A percentile compares a stretch with the other conserved stretches of the same genome.
Conservation (phyloP, 23 tunicate species). For the Halocynthia aurantium region DNA sequence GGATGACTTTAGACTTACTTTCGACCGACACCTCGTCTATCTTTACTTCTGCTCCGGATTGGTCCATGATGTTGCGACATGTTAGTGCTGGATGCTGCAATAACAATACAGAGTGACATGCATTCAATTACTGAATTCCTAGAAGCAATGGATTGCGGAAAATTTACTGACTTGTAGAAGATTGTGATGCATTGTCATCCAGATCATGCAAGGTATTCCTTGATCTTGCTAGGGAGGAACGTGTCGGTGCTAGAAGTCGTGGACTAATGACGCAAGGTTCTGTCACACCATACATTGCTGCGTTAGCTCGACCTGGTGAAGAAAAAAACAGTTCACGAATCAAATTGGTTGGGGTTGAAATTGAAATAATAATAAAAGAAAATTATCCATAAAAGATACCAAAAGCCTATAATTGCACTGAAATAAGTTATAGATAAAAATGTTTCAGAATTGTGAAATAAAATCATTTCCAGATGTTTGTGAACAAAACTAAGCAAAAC, state of each 20-base stretch:
- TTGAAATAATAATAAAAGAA: too few relatives aligned
- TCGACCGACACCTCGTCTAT: constrained; percentile 3
- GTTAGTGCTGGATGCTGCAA: too few relatives aligned
- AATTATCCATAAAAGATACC: too few relatives aligned
- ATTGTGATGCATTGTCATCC: constrained; percentile 9
- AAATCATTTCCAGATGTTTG: too few relatives aligned
- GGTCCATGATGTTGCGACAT: constrained; percentile 8
- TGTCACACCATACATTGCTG: constrained; percentile 8
- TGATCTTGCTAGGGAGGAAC: constrained; percentile 71
- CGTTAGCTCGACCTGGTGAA: not conserved
- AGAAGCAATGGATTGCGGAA: too few relatives aligned
- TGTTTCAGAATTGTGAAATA: too few relatives aligned
- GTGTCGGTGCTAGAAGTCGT: constrained; percentile 65
- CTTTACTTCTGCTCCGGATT: constrained; percentile 23
- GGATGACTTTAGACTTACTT: too few relatives aligned
- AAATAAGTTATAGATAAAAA: too few relatives aligned
- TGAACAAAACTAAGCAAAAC: too few relatives aligned
- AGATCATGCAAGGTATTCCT: constrained; percentile 4
- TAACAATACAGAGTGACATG: too few relatives aligned
- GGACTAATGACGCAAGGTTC: constrained; percentile 51
- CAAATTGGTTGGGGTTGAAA: not conserved
- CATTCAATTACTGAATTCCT: too few relatives aligned
- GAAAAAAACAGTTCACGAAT: not conserved
- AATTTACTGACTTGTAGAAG: not conserved
- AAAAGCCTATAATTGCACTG: too few relatives aligned